phyloP scores from a whole-genome alignment of 2,888 invertebrate genomes.

The Nowickia ferox region DNA sequence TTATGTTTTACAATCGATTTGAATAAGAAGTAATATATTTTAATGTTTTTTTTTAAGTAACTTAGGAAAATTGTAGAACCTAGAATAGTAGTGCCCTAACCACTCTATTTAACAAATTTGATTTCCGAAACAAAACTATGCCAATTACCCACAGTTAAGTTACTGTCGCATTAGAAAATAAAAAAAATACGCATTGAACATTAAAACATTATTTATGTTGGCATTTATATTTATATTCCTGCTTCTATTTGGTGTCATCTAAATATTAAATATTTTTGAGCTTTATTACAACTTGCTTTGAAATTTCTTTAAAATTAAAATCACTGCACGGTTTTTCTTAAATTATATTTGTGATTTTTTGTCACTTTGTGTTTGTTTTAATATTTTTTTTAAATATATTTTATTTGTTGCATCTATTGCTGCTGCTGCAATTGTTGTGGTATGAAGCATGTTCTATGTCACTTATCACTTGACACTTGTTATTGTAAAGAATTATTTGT shows the following conservation, averaged over 20 bases:
- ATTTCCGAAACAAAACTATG: too few relatives aligned
- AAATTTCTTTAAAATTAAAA: constrained; percentile 4
- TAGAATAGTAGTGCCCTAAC: too few relatives aligned
- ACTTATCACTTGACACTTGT: constrained; percentile 81
- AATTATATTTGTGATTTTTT: constrained; percentile 49
- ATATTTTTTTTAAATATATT: constrained; percentile 8
- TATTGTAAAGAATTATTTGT: constrained; percentile 71
- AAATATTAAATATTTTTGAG: not conserved
- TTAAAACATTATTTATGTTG: too few relatives aligned
- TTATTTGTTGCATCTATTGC: constrained; percentile 42
- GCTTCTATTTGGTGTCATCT: too few relatives aligned
- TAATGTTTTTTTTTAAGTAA: not conserved
- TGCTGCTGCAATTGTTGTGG: constrained; percentile 41
- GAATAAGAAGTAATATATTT: constrained; percentile 10
- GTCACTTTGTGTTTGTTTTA: constrained; percentile 44
- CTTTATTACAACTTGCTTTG: not conserved
- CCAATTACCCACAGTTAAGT: too few relatives aligned
- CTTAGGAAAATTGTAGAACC: not conserved
- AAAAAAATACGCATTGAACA: too few relatives aligned
- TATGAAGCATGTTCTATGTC: constrained; percentile 80
- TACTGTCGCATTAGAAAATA: too few relatives aligned
- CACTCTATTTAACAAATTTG: too few relatives aligned
- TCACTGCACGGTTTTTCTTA: constrained; percentile 19
- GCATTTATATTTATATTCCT: too few relatives aligned
- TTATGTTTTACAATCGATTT: constrained; percentile 58